A percentile compares a stretch with the other conserved stretches of the same genome.
phyloP scores from a whole-genome alignment of 2,888 invertebrate genomes.

The Rhingia campestris region DNA sequence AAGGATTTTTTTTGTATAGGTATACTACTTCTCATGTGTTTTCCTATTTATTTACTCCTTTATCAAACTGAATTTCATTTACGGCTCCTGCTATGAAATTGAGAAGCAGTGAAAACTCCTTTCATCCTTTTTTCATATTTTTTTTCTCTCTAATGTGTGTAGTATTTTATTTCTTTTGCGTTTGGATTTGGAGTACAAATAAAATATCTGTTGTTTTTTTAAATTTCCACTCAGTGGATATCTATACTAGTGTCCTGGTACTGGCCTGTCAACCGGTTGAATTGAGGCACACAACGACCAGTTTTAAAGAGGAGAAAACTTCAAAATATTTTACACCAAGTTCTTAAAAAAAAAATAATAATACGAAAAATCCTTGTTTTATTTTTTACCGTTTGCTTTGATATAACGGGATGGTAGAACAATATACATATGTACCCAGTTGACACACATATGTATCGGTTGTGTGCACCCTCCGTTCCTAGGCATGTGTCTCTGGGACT shows the following conservation, averaged over 20 bases:
- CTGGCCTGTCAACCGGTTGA: conserved; percentile 39
- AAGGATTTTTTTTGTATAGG: conserved; percentile 8
- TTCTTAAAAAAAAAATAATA: no score
- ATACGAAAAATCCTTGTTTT: not conserved
- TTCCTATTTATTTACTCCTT: conserved; percentile 46
- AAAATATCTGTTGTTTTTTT: conserved; percentile 33
- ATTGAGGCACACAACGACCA: conserved; percentile 9
- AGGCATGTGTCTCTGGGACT: conserved; percentile 23
- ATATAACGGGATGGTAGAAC: not conserved
- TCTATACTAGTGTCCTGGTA: not conserved
- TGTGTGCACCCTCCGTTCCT: not conserved
- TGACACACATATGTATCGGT: not conserved
- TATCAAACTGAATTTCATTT: conserved; percentile 49
- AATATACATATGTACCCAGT: not conserved
- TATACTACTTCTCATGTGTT: not conserved
- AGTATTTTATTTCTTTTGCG: no score
- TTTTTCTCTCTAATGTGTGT: not conserved
- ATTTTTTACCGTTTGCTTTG: conserved; percentile 27
- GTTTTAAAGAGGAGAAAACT: not conserved
- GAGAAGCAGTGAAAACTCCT: conserved; percentile 21
- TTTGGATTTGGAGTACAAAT: not conserved
- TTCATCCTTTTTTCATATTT: conserved; percentile 22
- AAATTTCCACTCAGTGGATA: conserved; percentile 43
- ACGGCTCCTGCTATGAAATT: not conserved
- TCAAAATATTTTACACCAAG: not conserved